Base-by-base conservation (phyloP, 2,888 invertebrate species). In the Alitta virens region DNA sequence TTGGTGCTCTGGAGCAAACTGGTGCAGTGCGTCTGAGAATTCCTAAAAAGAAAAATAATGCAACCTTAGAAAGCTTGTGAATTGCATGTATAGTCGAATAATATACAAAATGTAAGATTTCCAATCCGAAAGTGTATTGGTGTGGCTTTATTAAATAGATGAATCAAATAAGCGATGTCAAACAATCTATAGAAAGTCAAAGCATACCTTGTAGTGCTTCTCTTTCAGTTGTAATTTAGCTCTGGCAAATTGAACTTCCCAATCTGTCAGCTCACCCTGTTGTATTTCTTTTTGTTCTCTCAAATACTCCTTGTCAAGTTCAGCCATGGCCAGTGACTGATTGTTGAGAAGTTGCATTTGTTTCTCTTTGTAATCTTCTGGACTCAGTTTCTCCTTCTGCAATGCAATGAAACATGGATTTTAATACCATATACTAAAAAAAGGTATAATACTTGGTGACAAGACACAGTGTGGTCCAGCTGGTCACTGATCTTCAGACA, bases 161-260 rank as follows among this genome's bases (percentile, higher is more conserved):
- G n/a, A n/a, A n/a, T n/a, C n/a, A n/a, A n/a, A n/a, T n/a, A n/a
- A n/a, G n/a, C n/a, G n/a, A n/a, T n/a, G n/a, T n/a, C n/a, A n/a
- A n/a, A n/a, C n/a, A n/a, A n/a, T n/a, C n/a, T n/a, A n/a, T n/a
- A n/a, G n/a, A n/a, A n/a, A n/a, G n/a, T n/a, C n/a, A n/a, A n/a
- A n/a, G n/a, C 59, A 52, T 60, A 78, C 78, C 75, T 76, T 78
- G 70, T 79, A 79, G 63, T 79, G 79, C 64, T 72, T 76, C 62
- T 79, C 78, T 68, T 77, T 77, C 27, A 78, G 66, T 25, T 75
- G 72, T 5, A 79, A 73, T 61, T 79, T 77, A 40, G 77, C 77
- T n/a, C 74, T 68, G n/a, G 78, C 78, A 68, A 70, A 78, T 26
- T 67, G 63, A n/a, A 78, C 75, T 63, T 79, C 77, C 77, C 79